Base-by-base conservation (phyloP, 2,113 vertebrate genomes). In the Pteruthius melanotis region DNA sequence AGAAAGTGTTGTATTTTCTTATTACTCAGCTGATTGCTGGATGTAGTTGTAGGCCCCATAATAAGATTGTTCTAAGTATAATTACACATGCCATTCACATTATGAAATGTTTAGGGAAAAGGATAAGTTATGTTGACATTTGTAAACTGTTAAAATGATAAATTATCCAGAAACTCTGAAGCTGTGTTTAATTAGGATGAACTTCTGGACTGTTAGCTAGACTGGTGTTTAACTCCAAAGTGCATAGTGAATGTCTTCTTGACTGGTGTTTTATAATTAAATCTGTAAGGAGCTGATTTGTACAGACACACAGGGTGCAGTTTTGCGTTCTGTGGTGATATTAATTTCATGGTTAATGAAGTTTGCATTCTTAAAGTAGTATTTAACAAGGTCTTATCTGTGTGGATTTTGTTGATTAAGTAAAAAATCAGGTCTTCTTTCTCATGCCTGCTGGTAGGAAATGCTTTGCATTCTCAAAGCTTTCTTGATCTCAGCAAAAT, bases 331-430 rank as follows among this genome's bases (percentile, higher is more conserved):
- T 87, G 26, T 64, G 60, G n/a, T 68, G 76, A 87, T 86, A 86
- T 71, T 96, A 87, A 97, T 96, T 96, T 95, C 92, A 90, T 93
- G 82, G 93, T 89, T 97, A 96, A 96, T 95, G 90, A 92, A 93
- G 88, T 95, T 80, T 86, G 53, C 49, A 7, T 87, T 86, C 90
- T 86, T 81, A 44, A 96, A 89, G 68, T 75, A n/a, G 6, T 90
- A 39, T 93, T 96, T 93, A 94, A 90, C 60, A 83, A 88, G 88
- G 35, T 77, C 82, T 86, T 86, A 75, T 93, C 83, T 92, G 50
- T 74, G 82, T 93, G 79, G 82, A n/a, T 94, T 94, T 69, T 92
- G 71, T 72, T 49, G 76, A 47, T 90, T 76, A 86, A 78, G 52
- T 92, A 69, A 86, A 83, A 92, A 90, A 70, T 80, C 50, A 31